phyloP scores from a whole-genome alignment of 1,140 invertebrate genomes.

The Sinella curviseta region DNA sequence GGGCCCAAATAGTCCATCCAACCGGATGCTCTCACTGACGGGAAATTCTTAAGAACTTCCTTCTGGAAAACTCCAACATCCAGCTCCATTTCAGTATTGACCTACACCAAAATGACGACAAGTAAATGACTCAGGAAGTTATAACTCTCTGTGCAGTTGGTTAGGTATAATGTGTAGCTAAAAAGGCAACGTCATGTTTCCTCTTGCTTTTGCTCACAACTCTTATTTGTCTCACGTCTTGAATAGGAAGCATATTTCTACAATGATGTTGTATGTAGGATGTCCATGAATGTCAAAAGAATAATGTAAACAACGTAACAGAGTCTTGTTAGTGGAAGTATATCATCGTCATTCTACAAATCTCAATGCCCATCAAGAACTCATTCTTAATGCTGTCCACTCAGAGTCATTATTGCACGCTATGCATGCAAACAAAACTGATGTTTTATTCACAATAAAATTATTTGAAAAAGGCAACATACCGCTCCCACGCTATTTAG shows the following conservation, averaged over 20 bases:
- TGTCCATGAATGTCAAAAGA: not conserved
- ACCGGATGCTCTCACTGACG: not conserved
- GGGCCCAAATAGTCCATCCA: slow-evolving; percentile 43
- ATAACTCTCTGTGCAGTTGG: too few species aligned
- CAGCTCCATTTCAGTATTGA: slow-evolving; percentile 36
- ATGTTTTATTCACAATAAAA: not conserved
- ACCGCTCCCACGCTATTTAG: slow-evolving; percentile 30
- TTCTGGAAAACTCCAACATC: slow-evolving; percentile 30
- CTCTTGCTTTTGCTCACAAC: too few species aligned
- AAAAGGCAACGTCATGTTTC: too few species aligned
- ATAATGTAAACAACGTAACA: slow-evolving; percentile 19
- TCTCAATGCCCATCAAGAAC: slow-evolving; percentile 30
- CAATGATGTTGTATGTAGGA: not conserved
- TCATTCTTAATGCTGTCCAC: too few species aligned
- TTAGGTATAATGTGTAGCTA: too few species aligned
- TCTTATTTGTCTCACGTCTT: too few species aligned
- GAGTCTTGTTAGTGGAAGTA: slow-evolving; percentile 33
- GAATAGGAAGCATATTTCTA: too few species aligned
- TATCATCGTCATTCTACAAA: slow-evolving; percentile 37
- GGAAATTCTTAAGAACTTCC: slow-evolving; percentile 32
- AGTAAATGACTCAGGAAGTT: not conserved
- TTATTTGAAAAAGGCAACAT: slow-evolving; percentile 17
- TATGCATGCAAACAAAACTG: not conserved
- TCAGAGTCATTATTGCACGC: slow-evolving; percentile 4
- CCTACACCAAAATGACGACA: not conserved